A percentile compares a stretch with the other conserved stretches of the same genome.
phyloP scores from a whole-genome alignment of 2,888 invertebrate species.

The Drosophila gaucha region DNA sequence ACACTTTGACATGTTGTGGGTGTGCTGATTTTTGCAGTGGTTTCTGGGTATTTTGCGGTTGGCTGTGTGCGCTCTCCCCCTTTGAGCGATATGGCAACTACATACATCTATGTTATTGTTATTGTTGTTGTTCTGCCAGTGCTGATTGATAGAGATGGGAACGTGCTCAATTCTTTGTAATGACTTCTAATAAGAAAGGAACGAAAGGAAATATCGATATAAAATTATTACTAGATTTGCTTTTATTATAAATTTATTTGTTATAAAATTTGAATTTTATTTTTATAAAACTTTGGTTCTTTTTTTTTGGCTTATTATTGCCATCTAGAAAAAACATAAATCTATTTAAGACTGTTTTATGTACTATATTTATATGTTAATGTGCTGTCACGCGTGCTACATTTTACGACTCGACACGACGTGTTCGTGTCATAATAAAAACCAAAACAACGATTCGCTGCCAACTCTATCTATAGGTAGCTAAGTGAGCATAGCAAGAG shows the following conservation, averaged over 20 bases:
- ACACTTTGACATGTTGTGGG: slow-evolving; percentile 33
- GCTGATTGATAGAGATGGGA: slow-evolving; percentile 9
- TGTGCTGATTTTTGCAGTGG: slow-evolving; percentile 45
- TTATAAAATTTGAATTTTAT: neutral
- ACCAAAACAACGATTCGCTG: neutral
- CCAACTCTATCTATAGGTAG: neutral
- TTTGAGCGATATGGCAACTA: slow-evolving; percentile 35
- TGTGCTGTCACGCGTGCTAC: neutral
- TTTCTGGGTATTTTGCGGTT: slow-evolving; percentile 52
- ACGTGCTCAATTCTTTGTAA: neutral
- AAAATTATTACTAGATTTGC: neutral
- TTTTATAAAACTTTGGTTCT: neutral
- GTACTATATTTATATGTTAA: neutral
- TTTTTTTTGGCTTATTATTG: neutral
- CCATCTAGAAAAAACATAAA: neutral
- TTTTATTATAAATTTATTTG: neutral
- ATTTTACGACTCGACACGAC: neutral
- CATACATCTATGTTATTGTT: slow-evolving; percentile 12
- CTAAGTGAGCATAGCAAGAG: slow-evolving; percentile 49
- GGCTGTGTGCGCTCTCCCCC: slow-evolving; percentile 22
- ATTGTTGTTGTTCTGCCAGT: slow-evolving; percentile 15
- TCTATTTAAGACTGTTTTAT: neutral
- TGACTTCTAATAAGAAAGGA: neutral
- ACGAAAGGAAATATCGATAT: too few relatives aligned
- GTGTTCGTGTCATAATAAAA: slow-evolving; percentile 4